A percentile compares a stretch with the other conserved stretches of the same genome.
Evolutionary conservation across 2,888 invertebrate genomes (phyloP).

Genomic region (Diachrysia chrysitis): DNA sequence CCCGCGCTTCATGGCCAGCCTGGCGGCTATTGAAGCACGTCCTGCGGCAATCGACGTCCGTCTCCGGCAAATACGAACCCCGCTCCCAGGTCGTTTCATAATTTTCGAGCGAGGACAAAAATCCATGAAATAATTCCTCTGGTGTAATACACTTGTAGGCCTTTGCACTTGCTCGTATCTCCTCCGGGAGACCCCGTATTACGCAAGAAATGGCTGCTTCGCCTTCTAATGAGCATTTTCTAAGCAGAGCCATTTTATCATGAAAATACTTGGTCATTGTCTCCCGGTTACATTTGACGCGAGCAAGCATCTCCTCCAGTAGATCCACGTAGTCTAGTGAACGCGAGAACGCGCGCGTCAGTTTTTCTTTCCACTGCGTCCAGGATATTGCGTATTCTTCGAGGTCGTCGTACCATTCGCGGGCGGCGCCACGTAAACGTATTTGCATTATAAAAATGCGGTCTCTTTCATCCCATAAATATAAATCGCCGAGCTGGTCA

Average conservation of each 20-base stretch:
- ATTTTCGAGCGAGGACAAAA: slow-evolving; percentile 39
- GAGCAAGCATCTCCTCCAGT: slow-evolving; percentile 53
- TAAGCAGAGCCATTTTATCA: slow-evolving; percentile 45
- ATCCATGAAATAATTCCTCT: slow-evolving; percentile 33
- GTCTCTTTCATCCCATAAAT: slow-evolving; percentile 45
- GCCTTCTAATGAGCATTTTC: slow-evolving; percentile 33
- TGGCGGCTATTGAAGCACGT: slow-evolving; percentile 11
- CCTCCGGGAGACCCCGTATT: slow-evolving; percentile 34
- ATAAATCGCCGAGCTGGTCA: slow-evolving; percentile 44
- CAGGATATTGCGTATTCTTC: slow-evolving; percentile 48
- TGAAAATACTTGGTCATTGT: slow-evolving; percentile 47
- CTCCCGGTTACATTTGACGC: slow-evolving; percentile 41
- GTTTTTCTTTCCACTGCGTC: slow-evolving; percentile 50
- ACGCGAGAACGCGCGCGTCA: slow-evolving; percentile 31
- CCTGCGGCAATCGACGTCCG: slow-evolving; percentile 13
- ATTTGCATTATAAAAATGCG: slow-evolving; percentile 42
- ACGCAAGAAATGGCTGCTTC: slow-evolving; percentile 36
- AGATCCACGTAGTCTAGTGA: slow-evolving; percentile 51
- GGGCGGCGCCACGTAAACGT: slow-evolving; percentile 52
- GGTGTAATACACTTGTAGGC: slow-evolving; percentile 20
- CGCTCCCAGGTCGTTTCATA: slow-evolving; percentile 26
- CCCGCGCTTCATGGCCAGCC: slow-evolving; percentile 15
- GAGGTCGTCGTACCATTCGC: slow-evolving; percentile 56
- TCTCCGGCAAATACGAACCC: slow-evolving; percentile 1
- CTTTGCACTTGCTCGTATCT: slow-evolving; percentile 29